A percentile compares a stretch with the other conserved stretches of the same genome.
Conservation (phyloP, 2,888 invertebrate genomes). For the Drosophila algonquin region DNA sequence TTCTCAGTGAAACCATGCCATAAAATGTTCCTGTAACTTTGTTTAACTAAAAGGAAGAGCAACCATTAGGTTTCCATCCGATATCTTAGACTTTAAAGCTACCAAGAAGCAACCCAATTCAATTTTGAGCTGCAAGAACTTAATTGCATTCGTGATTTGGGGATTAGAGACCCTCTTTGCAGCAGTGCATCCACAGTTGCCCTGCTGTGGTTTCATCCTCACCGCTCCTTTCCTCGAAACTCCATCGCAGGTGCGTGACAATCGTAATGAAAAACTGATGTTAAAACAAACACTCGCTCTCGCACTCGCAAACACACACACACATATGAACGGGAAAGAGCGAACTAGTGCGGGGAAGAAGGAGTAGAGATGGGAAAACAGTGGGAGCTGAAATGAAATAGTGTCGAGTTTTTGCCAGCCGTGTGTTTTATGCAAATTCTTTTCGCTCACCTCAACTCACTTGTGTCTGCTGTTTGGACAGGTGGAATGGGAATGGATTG, state of each 20-base stretch:
- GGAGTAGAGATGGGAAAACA: neutral
- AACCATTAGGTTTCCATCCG: neutral
- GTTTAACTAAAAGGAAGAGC: neutral
- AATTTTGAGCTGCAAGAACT: slow-evolving; percentile 17
- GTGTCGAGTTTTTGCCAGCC: slow-evolving; percentile 66
- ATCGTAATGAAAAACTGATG: slow-evolving; percentile 67
- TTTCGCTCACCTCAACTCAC: slow-evolving; percentile 35
- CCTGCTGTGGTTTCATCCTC: slow-evolving; percentile 5
- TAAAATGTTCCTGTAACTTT: neutral
- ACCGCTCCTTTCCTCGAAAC: slow-evolving; percentile 29
- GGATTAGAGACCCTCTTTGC: neutral
- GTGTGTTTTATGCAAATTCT: slow-evolving; percentile 74
- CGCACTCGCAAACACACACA: slow-evolving; percentile 5
- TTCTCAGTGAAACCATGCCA: no score
- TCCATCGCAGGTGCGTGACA: slow-evolving; percentile 46
- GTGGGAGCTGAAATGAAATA: slow-evolving; percentile 62
- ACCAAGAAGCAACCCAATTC: slow-evolving; percentile 33
- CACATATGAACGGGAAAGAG: slow-evolving; percentile 9
- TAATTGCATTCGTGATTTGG: slow-evolving; percentile 30
- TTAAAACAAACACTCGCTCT: slow-evolving; percentile 35
- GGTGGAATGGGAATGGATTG: slow-evolving; percentile 47
- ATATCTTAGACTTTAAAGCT: slow-evolving; percentile 21
- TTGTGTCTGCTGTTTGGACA: slow-evolving; percentile 67
- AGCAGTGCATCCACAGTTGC: slow-evolving; percentile 3
- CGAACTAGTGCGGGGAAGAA: neutral